These are phyloP conservation scores for Cavia porcellus DNA, from an alignment of 2,113 vertebrate species.

Conservation along the genomic window DNA sequence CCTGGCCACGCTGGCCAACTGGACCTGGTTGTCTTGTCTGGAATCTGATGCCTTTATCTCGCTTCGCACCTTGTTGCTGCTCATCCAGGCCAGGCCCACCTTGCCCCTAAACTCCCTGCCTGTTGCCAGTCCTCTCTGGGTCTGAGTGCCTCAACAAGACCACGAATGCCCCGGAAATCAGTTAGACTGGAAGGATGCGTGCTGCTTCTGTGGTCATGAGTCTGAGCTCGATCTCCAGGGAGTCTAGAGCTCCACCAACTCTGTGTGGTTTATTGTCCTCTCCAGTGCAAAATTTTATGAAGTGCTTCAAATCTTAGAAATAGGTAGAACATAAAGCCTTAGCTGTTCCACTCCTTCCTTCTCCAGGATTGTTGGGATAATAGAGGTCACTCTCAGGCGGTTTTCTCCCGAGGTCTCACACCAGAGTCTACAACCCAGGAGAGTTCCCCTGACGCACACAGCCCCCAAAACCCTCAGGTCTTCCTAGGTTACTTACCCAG, in stretches of 20 bases:
- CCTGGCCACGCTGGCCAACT: background rate
- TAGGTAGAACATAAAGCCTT: background rate
- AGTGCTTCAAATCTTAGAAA: constrained; percentile 17
- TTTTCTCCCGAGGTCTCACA: background rate
- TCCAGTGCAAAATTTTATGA: background rate
- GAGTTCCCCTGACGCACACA: background rate
- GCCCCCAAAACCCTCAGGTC: background rate
- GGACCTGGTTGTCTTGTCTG: no score
- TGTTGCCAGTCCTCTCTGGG: background rate
- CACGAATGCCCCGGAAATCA: background rate
- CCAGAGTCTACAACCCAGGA: background rate
- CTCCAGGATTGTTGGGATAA: background rate
- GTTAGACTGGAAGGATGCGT: background rate
- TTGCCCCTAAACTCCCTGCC: background rate
- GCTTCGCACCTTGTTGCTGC: background rate
- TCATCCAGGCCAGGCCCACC: background rate
- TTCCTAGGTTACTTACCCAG: background rate
- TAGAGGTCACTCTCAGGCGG: background rate
- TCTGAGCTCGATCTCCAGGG: background rate
- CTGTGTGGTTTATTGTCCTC: background rate
- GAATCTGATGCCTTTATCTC: background rate
- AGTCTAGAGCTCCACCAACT: background rate
- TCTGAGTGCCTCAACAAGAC: background rate
- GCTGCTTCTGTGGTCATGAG: background rate
- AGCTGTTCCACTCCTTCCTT: background rate